Base-by-base conservation (phyloP, 2,113 vertebrate species). In the Apistogramma diplotaenia region DNA sequence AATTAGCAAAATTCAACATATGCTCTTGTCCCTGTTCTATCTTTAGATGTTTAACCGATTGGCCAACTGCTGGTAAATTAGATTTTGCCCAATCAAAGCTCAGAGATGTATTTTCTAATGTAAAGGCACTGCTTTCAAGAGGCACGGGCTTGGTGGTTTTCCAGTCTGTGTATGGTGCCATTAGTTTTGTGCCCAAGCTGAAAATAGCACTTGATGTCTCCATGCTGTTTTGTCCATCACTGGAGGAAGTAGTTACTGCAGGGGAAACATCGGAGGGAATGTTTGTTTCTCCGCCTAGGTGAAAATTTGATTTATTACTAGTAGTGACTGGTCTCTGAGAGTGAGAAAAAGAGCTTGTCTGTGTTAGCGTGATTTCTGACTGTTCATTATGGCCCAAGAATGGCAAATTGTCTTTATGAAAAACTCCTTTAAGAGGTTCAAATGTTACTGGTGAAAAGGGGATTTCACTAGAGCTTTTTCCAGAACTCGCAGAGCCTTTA, bases 101-200 rank as follows among this genome's bases (percentile, higher is more conserved):
- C 81, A 27, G 55, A 87, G 83, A 84, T 78, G 65, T 58, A 55
- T 75, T 89, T 87, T 80, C 74, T 76, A 70, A 87, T 88, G 85
- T 60, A 85, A 82, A 87, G 9, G 82, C 65, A 65, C 53, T 27
- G 60, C 80, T 89, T 83, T 89, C 62, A 84, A 88, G 84, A 86
- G 84, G 49, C 78, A 82, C 9, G 9, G 74, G 74, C 78, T 80
- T 87, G 54, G 76, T 87, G 54, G 78, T 62, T 89, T 87, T 84
- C 88, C 87, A 84, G 81, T 89, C 87, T 84, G 67, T 79, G 83
- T 89, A 86, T 59, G 74, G 27, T 78, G 85, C 86, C 87, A 86
- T 90, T 86, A 77, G 65, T 79, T 89, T 83, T 71, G 82, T 89
- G 89, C 91, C 90, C 90, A 78, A 70, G 80, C 88, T 89, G 86